These are phyloP conservation scores for Eumaeus atala DNA, from an alignment of 1,140 invertebrate genomes.

Conservation along the genomic window DNA sequence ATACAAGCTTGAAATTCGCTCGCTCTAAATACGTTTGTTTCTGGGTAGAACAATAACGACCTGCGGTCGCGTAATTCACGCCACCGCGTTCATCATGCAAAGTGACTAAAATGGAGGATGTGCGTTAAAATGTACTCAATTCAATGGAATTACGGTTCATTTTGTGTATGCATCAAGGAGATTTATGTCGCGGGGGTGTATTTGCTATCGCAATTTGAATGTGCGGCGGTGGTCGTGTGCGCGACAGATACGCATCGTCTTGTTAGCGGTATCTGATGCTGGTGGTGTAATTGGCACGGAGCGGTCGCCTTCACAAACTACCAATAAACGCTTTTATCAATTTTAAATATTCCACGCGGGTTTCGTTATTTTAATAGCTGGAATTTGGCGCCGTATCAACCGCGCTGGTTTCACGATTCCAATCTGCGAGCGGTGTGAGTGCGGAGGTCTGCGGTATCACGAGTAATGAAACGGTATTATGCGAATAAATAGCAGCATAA, in stretches of 20 bases:
- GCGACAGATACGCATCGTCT: constrained; percentile 64
- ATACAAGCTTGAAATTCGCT: constrained; percentile 17
- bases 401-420: background rate
- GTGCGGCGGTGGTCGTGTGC: constrained; percentile 29
- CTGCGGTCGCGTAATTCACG: constrained; percentile 68
- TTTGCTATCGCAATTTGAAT: constrained; percentile 55
- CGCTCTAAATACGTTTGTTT: background rate
- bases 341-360: constrained; percentile 35
- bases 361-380: constrained; percentile 32
- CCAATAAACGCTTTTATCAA: constrained; percentile 46
- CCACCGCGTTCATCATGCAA: constrained; percentile 65
- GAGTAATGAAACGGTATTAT: background rate
- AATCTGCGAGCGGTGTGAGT: background rate
- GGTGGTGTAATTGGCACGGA: constrained; percentile 66
- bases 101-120: constrained; percentile 28
- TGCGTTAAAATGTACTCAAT: constrained; percentile 12
- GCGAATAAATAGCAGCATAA: background rate
- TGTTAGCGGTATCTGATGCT: constrained; percentile 68
- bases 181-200: constrained; percentile 47
- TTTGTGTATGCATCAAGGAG: background rate
- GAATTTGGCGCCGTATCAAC: constrained; percentile 13
- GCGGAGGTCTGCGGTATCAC: background rate
- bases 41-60: constrained; percentile 47
- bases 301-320: constrained; percentile 29
- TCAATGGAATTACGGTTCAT: constrained; percentile 15